A percentile compares a stretch with the other conserved stretches of the same genome.
Conservation (phyloP, 2,888 invertebrate species). For the Drosophila kokeensis region DNA sequence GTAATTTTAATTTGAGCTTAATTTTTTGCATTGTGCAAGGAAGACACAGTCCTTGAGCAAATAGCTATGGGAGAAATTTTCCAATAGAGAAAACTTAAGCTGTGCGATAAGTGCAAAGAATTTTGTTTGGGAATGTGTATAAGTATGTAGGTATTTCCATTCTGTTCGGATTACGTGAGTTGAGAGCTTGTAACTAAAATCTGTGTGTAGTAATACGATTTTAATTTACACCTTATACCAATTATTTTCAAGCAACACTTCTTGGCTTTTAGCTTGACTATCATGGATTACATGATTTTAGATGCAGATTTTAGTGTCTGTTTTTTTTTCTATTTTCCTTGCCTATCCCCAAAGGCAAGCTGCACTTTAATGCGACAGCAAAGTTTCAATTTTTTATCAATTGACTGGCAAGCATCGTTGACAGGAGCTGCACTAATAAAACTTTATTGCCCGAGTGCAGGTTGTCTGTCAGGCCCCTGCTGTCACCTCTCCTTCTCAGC, state of each 20-base stretch:
- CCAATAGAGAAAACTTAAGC: background rate
- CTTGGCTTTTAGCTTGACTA: background rate
- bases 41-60: background rate
- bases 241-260: background rate
- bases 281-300: background rate
- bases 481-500: background rate
- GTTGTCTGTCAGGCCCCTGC: background rate
- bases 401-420: constrained; percentile 34
- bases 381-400: constrained; percentile 51
- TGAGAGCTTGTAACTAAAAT: background rate
- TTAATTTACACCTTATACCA: background rate
- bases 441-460: constrained; percentile 43
- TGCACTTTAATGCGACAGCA: constrained; percentile 30
- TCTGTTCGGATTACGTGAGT: background rate
- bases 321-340: background rate
- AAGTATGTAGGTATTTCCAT: background rate
- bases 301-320: background rate
- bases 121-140: background rate
- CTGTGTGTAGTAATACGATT: background rate
- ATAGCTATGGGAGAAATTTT: background rate
- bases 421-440: constrained; percentile 51
- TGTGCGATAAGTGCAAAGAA: background rate
- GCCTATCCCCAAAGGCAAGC: constrained; percentile 8
- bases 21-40: constrained; percentile 12
- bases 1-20: constrained; percentile 34